phyloP scores from a whole-genome alignment of 2,113 vertebrate species.

The Crotophaga sulcirostris region DNA sequence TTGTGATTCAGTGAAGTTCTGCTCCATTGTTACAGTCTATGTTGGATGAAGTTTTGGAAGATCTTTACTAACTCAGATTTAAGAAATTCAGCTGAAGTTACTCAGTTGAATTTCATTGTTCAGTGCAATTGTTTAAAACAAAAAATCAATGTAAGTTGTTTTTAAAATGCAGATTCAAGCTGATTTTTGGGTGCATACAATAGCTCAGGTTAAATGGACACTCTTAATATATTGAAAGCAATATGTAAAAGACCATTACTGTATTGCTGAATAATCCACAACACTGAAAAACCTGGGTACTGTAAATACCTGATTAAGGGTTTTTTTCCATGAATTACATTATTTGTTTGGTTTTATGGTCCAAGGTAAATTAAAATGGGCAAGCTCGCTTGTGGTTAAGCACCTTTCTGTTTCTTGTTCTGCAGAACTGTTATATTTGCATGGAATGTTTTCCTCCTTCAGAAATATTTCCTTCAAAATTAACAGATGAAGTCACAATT shows the following conservation, averaged over 20 bases:
- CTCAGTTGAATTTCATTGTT: background rate
- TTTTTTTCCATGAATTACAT: background rate
- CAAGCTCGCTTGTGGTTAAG: background rate
- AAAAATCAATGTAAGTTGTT: background rate
- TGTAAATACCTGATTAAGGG: background rate
- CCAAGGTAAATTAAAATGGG: background rate
- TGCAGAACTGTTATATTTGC: background rate
- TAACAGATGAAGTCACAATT: background rate
- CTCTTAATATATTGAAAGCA: background rate
- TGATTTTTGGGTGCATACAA: background rate
- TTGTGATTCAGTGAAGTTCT: background rate
- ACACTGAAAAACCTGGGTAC: background rate
- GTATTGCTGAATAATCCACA: background rate
- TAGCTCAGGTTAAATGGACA: background rate
- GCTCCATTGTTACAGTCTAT: background rate
- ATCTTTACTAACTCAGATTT: background rate
- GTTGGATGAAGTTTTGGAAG: background rate
- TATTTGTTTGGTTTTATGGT: background rate
- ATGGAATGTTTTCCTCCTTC: background rate
- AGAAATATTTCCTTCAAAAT: conserved; percentile 4
- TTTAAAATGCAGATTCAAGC: background rate
- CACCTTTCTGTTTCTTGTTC: background rate
- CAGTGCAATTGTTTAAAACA: background rate
- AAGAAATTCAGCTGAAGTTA: background rate
- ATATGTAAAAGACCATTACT: background rate